Percentiles rank a stretch among this genome's conserved stretches.
Evolutionary conservation across 2,888 invertebrate genomes (phyloP).

Genomic region (Sabatieria punctata): DNA sequence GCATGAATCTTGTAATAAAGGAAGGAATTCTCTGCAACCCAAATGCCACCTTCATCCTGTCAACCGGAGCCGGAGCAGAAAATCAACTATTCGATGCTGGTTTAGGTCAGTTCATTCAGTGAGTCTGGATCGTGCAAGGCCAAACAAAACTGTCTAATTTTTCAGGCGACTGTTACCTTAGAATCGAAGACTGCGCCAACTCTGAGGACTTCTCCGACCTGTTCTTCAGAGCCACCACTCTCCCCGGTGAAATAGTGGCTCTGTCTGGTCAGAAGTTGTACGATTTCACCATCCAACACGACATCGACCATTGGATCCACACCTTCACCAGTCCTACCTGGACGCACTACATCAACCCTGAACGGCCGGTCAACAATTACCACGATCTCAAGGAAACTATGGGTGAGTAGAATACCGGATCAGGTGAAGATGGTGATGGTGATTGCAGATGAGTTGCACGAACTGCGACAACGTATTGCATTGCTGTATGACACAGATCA

Average conservation of each 20-base stretch:
- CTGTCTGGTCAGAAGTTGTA: slow-evolving; percentile 10
- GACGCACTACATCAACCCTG: no score
- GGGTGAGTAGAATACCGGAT: no score
- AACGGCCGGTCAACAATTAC: no score
- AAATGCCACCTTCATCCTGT: slow-evolving; percentile 64
- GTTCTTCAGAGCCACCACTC: slow-evolving; percentile 64
- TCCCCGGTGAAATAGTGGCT: slow-evolving; percentile 61
- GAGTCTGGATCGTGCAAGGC: no score
- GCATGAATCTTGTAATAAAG: slow-evolving; percentile 79
- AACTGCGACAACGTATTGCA: no score
- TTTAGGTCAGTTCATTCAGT: no score
- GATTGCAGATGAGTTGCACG: no score
- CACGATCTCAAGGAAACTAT: no score
- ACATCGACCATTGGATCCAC: slow-evolving; percentile 3
- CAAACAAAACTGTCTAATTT: no score
- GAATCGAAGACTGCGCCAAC: slow-evolving; percentile 57
- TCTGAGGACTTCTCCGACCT: slow-evolving; percentile 69
- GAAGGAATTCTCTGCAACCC: slow-evolving; percentile 72
- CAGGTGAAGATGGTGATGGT: no score
- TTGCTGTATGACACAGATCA: no score
- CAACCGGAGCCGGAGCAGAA: slow-evolving; percentile 67
- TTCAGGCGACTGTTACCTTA: slow-evolving; percentile 2
- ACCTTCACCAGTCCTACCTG: slow-evolving; percentile 2
- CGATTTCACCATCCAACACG: slow-evolving; percentile 6
- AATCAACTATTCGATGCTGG: slow-evolving; percentile 5